Evolutionary conservation across 2,888 invertebrate species (phyloP), one percentile per base, ranked within the genome.

Genomic region (Poecilus cupreus): DNA sequence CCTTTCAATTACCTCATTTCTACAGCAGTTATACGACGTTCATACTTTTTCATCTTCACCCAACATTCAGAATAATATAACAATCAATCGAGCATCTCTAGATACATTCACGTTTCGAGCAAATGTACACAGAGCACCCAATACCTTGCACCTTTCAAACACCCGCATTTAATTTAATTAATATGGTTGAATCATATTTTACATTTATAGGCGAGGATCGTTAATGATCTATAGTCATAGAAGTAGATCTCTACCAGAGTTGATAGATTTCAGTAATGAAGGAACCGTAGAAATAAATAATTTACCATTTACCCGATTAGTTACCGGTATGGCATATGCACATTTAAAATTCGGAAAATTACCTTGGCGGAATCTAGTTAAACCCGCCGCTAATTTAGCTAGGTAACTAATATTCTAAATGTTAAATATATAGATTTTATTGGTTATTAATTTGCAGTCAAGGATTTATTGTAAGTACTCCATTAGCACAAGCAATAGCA

Each of bases 191-290:
- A 60, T 10, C 26, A 1, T 60, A 22, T 60, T 26, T 60, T 13
- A 37, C 8, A 20, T 81, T 86, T 90, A 46, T 88, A 96, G 96
- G 83, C 94, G 94, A 84, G 96, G 95, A 1, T 92, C 94, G 72
- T 88, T 95, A 87, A 87, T 96, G 85, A 91, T 95, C 85, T 94
- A 95, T 89, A 93, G 94, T 88, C 95, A 95, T 87, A 90, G 92
- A 82, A 91, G 89, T 82, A 87, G 89, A 87, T 89, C 87, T 46
- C 85, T 87, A 57, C 92, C 94, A 3, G 87, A 89, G 77, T 89
- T 93, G 54, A 90, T 93, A 81, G 92, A 94, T 88, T 94, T 94
- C 87, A 88, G 88, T 51, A 85, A 84, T 57, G 89, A 89, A 85
- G 89, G 90, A 88, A 84, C 84, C 72, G 82, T 82, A 51, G 84